Evolutionary conservation across 1,140 invertebrate genomes (phyloP).

Genomic region (Microplitis demolitor): DNA sequence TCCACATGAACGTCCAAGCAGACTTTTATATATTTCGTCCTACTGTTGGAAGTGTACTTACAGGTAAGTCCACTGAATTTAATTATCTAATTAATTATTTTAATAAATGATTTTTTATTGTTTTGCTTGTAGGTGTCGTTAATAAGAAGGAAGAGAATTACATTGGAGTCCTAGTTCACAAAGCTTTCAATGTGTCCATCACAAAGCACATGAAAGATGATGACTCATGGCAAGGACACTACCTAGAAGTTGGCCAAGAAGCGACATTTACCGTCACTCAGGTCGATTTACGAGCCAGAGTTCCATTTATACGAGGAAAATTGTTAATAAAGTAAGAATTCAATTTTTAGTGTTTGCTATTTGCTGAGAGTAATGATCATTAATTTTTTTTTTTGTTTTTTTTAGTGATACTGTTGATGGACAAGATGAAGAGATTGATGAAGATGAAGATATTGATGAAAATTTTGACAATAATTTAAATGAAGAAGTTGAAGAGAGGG

Average conservation of each 20-base stretch:
- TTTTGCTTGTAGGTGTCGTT: slow-evolving; percentile 61
- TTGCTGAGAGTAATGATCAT: no score
- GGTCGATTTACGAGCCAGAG: slow-evolving; percentile 61
- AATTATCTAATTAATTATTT: not conserved
- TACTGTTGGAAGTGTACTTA: slow-evolving; percentile 50
- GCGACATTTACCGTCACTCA: slow-evolving; percentile 64
- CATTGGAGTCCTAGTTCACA: slow-evolving; percentile 68
- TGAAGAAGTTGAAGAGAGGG: not conserved
- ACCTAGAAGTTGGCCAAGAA: slow-evolving; percentile 64
- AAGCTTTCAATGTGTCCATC: slow-evolving; percentile 70
- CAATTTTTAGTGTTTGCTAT: slow-evolving; percentile 24
- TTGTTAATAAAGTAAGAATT: slow-evolving; percentile 61
- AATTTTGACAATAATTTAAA: not conserved
- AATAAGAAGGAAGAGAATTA: slow-evolving; percentile 68
- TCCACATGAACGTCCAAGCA: slow-evolving; percentile 68
- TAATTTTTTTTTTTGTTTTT: no score
- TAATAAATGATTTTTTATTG: slow-evolving; percentile 18
- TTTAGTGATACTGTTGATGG: not conserved
- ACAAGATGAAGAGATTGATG: not conserved
- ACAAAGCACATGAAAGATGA: slow-evolving; percentile 60
- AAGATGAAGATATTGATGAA: not conserved
- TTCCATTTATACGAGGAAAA: slow-evolving; percentile 66
- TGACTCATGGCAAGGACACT: slow-evolving; percentile 65
- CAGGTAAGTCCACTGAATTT: slow-evolving; percentile 51
- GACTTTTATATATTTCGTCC: slow-evolving; percentile 71